These are phyloP conservation scores for Ferdinandea cuprea DNA, from an alignment of 2,888 invertebrate species.

Conservation along the genomic window DNA sequence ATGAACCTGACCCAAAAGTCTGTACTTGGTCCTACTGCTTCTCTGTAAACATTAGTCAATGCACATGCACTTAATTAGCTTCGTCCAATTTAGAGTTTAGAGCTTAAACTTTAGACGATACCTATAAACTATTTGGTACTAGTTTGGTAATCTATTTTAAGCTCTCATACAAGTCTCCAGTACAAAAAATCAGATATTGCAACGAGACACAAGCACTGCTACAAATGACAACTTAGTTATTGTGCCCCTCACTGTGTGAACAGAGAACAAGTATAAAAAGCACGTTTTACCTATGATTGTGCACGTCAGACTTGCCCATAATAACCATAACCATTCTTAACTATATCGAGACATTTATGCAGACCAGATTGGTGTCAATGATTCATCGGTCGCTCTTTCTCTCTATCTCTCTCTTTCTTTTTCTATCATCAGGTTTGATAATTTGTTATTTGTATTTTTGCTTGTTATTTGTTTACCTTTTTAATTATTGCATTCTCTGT, in stretches of 20 bases:
- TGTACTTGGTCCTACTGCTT: neutral
- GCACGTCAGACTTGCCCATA: constrained; percentile 4
- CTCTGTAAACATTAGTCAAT: neutral
- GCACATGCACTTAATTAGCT: neutral
- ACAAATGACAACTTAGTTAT: constrained; percentile 8
- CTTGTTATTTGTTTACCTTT: constrained; percentile 11
- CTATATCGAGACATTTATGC: constrained; percentile 10
- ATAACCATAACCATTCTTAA: constrained; percentile 10
- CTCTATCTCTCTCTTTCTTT: neutral
- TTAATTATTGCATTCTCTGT: constrained; percentile 19
- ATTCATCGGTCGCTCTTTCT: constrained; percentile 3
- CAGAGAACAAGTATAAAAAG: constrained; percentile 8
- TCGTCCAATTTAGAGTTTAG: neutral
- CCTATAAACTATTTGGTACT: neutral
- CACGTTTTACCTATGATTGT: neutral
- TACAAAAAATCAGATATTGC: neutral
- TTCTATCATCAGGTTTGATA: constrained; percentile 17
- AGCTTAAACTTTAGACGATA: constrained; percentile 1
- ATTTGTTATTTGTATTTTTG: constrained; percentile 8
- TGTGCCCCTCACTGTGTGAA: constrained; percentile 4
- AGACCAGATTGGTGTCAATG: constrained; percentile 32
- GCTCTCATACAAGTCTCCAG: neutral
- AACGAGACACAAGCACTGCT: neutral
- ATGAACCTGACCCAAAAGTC: too few relatives aligned
- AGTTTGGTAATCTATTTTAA: constrained; percentile 3